These are phyloP conservation scores for Actenoides lindsayi DNA, from an alignment of 2,113 vertebrate species.

Conservation along the genomic window DNA sequence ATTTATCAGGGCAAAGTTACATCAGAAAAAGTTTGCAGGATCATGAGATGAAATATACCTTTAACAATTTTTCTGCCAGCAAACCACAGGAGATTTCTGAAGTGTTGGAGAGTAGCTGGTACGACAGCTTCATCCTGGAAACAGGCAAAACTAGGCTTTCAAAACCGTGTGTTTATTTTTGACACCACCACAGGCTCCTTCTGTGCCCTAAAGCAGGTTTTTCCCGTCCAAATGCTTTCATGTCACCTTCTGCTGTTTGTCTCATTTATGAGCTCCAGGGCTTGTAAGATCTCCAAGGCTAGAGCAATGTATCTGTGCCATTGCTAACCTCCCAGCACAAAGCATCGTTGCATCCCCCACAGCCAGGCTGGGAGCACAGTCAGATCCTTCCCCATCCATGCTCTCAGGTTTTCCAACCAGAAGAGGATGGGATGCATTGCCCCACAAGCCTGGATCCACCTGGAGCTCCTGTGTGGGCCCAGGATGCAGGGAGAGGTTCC, in stretches of 20 bases:
- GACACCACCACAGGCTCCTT: not conserved
- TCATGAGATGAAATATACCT: not conserved
- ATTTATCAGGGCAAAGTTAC: not conserved
- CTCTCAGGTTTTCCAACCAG: not conserved
- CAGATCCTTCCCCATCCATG: accelerated
- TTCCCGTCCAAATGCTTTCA: not conserved
- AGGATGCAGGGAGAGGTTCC: not conserved
- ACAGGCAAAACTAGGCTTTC: not conserved
- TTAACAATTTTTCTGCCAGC: not conserved
- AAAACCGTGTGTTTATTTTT: not conserved
- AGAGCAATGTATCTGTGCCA: not conserved
- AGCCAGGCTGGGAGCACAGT: not conserved
- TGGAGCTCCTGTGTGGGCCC: too few relatives aligned
- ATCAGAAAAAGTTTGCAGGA: not conserved
- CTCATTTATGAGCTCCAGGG: not conserved
- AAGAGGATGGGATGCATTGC: not conserved
- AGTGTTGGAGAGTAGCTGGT: not conserved
- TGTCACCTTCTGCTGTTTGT: not conserved
- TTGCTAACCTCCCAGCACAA: not conserved
- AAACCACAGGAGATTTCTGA: not conserved
- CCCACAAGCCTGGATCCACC: not conserved
- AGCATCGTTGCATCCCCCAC: not conserved
- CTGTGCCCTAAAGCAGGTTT: not conserved
- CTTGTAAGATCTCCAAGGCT: not conserved
- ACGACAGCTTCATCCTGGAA: not conserved